These are phyloP conservation scores for Lissocephala sabroskyi DNA, from an alignment of 2,888 invertebrate genomes.

Conservation along the genomic window DNA sequence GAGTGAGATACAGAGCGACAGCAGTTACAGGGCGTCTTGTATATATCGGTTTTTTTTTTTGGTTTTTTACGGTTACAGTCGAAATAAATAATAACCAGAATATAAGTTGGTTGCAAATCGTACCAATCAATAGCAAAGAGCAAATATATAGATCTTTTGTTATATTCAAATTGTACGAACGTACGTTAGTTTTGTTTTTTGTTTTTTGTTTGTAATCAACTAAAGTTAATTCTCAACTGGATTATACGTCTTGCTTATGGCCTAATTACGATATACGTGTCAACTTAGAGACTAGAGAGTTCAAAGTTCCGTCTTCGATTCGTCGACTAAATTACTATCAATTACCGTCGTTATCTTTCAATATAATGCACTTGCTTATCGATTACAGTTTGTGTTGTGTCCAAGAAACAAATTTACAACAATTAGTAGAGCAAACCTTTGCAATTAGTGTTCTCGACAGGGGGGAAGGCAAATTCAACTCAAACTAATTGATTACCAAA, in stretches of 20 bases:
- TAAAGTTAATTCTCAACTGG: slow-evolving; percentile 1
- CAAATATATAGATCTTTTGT: slow-evolving; percentile 10
- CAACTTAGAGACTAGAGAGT: slow-evolving; percentile 42
- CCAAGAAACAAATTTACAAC: slow-evolving; percentile 36
- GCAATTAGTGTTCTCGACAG: no score
- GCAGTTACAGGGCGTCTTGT: slow-evolving; percentile 26
- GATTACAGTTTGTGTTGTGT: slow-evolving; percentile 22
- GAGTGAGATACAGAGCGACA: slow-evolving; percentile 43
- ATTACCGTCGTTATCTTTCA: slow-evolving; percentile 17
- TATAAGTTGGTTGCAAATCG: slow-evolving; percentile 36
- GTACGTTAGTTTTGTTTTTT: not conserved
- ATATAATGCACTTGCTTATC: slow-evolving; percentile 62
- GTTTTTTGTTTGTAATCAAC: not conserved
- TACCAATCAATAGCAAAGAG: slow-evolving; percentile 19
- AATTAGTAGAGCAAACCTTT: no score
- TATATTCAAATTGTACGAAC: not conserved
- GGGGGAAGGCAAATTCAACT: no score
- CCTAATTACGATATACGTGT: slow-evolving; percentile 52
- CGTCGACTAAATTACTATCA: slow-evolving; percentile 11
- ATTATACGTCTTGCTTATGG: slow-evolving; percentile 38
- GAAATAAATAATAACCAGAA: slow-evolving; percentile 39
- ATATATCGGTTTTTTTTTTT: slow-evolving; percentile 24
- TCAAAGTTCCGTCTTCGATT: slow-evolving; percentile 22
- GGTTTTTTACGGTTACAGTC: no score
- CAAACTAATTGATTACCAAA: no score